Base-by-base conservation (phyloP, 2,113 vertebrate species). In the Salminus brasiliensis region DNA sequence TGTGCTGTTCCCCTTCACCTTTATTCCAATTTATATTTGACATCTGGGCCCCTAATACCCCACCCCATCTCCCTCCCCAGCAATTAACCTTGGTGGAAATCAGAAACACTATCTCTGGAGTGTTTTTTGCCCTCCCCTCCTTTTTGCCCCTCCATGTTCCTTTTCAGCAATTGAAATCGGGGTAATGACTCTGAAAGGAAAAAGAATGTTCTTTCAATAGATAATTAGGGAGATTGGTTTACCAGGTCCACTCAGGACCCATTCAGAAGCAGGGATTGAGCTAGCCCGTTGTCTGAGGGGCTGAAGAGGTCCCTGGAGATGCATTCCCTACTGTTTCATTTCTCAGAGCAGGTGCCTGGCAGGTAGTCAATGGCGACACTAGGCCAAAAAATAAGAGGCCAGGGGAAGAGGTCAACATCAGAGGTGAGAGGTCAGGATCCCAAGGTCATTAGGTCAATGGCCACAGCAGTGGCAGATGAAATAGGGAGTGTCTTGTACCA, bases 211-310 rank as follows among this genome's bases (percentile, higher is more conserved):
- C 92, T 93, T 91, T 92, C 87, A 90, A 91, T 93, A 93, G 93
- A 95, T 96, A 95, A 97, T 98, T 96, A 97, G 95, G 91, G 93
- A 95, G 94, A 97, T 96, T 96, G 95, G 95, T 94, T 96, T 95
- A 89, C 89, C 87, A 90, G 89, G 85, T 78, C 91, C 89, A 92
- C 91, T 94, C 91, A 89, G 89, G 90, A 88, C 84, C 92, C 87
- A 88, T 93, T 93, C 90, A 94, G 80, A 93, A 88, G 88, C 86
- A 88, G 82, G 88, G 87, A 72, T 88, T 91, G 74, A 85, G 92
- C 82, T 84, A 88, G 88, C 87, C 90, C 88, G 91, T 92, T 90
- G 87, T 92, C 86, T 91, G 90, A 87, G 68, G 87, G 87, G 85
- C 91, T 86, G 88, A 88, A 92, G 89, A 89, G 89, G 89, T 95